Base-by-base conservation (phyloP, 1,140 invertebrate genomes). In the Agraylea sexmaculata region DNA sequence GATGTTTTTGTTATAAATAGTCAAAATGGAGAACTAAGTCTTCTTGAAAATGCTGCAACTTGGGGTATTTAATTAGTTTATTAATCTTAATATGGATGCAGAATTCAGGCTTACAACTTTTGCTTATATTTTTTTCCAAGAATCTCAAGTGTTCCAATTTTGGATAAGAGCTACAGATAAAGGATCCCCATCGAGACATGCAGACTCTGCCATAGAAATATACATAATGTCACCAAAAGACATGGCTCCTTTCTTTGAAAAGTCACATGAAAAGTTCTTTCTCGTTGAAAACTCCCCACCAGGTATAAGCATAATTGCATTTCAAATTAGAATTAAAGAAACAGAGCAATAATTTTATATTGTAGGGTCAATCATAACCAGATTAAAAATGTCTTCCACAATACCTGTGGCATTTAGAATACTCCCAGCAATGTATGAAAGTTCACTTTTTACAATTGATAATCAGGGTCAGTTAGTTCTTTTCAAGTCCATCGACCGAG, bases 151-250 rank as follows among this genome's bases (percentile, higher is more conserved):
- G 2, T 86, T 80, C 53, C 85, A 89, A 64, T 79, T 91, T 50
- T 90, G 90, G 58, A 74, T 91, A 5, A 70, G 81, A 31, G 87
- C 82, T 1, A 71, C 70, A 33, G 86, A 91, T 56, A 68, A 66
- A 47, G 83, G 84, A 4, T 56, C 60, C 12, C 74, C 73, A 1
- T 62, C 71, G 1, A 56, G 68, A 5, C 74, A 86, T 53, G 68
- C 74, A 2, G 80, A 87, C 51, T 78, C 87, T 2, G 80, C 87
- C 8, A 70, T 90, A 8, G 78, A 78, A 46, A 68, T 89, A 25
- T 70, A 78, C 45, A 69, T 88, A 22, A 80, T 84, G 63, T 69
- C 72, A 22, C 54, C 73, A 0, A 64, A 73, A 32, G 77, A 85
- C 46, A 52, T 60, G 29, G 73, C 80, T 13, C 84, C 84, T 0